Percentiles rank a stretch among this genome's conserved stretches.
These are phyloP conservation scores for Irena cyanogastra DNA, from an alignment of 2,113 vertebrate species.

Conservation along the genomic window DNA sequence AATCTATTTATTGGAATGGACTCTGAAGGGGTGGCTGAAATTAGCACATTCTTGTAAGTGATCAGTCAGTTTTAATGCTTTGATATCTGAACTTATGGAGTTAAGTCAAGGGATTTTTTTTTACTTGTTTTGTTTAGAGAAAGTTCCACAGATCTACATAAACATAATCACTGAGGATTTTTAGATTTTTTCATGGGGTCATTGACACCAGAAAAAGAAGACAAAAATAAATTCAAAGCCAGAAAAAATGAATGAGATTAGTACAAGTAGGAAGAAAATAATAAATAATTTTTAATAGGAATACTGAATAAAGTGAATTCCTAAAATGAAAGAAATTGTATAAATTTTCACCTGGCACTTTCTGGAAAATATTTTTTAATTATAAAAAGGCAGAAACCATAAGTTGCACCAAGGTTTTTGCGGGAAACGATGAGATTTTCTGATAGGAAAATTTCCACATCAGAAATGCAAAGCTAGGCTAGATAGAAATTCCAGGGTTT, in stretches of 20 bases:
- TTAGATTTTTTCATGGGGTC: background rate
- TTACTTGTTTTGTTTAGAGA: background rate
- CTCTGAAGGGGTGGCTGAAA: background rate
- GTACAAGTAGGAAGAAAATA: background rate
- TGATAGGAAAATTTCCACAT: background rate
- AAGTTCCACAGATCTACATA: background rate
- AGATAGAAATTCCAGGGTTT: background rate
- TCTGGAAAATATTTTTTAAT: background rate
- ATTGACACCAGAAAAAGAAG: background rate
- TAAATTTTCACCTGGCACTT: background rate
- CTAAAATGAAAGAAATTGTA: background rate
- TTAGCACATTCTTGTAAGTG: background rate
- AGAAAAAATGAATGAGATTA: background rate
- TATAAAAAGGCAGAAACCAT: background rate
- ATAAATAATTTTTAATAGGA: background rate
- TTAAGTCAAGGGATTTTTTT: background rate
- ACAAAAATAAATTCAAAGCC: background rate
- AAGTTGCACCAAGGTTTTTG: background rate
- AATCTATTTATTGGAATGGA: background rate
- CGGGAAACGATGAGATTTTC: background rate
- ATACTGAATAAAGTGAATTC: background rate
- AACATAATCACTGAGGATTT: background rate
- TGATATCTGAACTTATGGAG: background rate
- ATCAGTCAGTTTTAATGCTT: background rate
- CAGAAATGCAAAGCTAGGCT: background rate